Evolutionary conservation across 2,888 invertebrate genomes (phyloP), one percentile per base, ranked within the genome.

Genomic region (Pyrrhosoma nymphula): DNA sequence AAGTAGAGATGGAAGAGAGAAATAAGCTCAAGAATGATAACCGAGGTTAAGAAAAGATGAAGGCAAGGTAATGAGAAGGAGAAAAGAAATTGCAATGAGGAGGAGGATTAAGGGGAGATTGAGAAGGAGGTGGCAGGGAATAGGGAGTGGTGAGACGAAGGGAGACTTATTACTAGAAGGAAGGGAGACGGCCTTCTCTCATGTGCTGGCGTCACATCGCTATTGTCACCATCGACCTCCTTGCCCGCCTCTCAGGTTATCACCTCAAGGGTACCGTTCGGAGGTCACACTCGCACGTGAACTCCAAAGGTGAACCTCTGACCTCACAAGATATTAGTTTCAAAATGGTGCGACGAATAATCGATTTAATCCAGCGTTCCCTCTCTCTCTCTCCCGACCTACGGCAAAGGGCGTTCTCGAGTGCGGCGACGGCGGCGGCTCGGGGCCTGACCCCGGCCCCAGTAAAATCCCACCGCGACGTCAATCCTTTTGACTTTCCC

Each of bases 201-300:
- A 8, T 35, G 0, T 35, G 35, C 35, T 35, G 82, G 35, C 82
- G 82, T 82, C 82, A 82, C 82, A 18, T 69, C 69, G 3, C 60
- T 60, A 60, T 60, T 20, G 60, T 69, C 69, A 69, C 26, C 69
- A 82, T 82, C 82, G 82, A 82, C 82, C 82, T 82, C 69, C 18
- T 2, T 20, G 16, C 69, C n/a, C 82, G 16, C 16, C 82, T 35
- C 82, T 82, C 82, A 82, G 82, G 35, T 82, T 35, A 82, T 82
- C 82, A 35, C 82, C 35, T 14, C 30, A n/a, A 2, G 82, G 35
- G 47, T 47, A 8, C 4, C 8, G 47, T 47, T 47, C 4, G 47
- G 47, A 47, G 47, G 47, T 82, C 82, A 82, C 30, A 1, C 69
- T n/a, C 35, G 82, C 82, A 8, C 82, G 35, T 16, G 30, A 82